Base-by-base conservation (phyloP, 2,797 vertebrate species). In the Clarias platycephalus region DNA sequence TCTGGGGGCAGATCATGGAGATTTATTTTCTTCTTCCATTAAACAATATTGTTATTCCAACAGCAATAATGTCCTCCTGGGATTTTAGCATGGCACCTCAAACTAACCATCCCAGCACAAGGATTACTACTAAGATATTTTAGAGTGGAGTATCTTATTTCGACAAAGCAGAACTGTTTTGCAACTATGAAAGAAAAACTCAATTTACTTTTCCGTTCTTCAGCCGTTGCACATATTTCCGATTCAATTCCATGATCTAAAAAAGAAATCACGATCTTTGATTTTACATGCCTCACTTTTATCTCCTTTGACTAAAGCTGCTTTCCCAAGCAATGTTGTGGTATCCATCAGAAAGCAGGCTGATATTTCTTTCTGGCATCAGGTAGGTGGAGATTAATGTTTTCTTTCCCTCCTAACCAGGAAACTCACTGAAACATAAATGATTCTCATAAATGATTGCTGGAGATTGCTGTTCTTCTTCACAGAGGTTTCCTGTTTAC, bases 401-500 rank as follows among this genome's bases (percentile, higher is more conserved):
- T 76, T 34, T 57, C 74, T 34, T 57, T 28, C 44, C 74, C 72
- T 53, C 49, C 31, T 75, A 75, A 57, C 72, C 74, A 57, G 53
- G 74, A 76, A 76, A 76, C 74, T 58, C 53, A 34, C 26, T 76
- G 74, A 58, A 34, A 58, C 26, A 76, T 58, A 28, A 76, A 76
- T 22, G 28, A 57, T 26, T 28, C 53, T 76, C 74, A 58, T 31
- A 58, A 76, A 57, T 22, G 74, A 76, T 55, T 31, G 26, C 72
- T 57, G 49, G 49, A 75, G 72, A 49, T 20, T 28, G 71, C 26
- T 57, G 24, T 55, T 74, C 16, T 57, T 76, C 44, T 76, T 57
- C 74, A 22, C 4, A 6, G 18, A 31, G 8, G 28, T 57, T 58
- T n/a, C 68, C 68, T n/a, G 37, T 71, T 71, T 53, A 18, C 44